Conservation (phyloP, 2,888 invertebrate genomes). For the Tenthredo distinguenda region DNA sequence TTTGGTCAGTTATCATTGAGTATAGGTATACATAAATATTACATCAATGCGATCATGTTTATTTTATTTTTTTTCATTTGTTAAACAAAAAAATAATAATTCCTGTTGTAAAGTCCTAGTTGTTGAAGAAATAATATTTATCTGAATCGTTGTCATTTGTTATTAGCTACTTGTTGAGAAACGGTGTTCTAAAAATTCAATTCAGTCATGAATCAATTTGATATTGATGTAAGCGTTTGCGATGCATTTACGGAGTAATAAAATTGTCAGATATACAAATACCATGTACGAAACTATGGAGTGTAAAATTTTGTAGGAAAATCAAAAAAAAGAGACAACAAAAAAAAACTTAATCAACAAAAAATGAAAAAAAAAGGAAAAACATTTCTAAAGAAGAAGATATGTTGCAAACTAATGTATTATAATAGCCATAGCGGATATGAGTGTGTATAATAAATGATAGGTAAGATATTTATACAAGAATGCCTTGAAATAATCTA, state of each 20-base stretch:
- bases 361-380: background rate
- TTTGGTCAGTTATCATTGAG: background rate
- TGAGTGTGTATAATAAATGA: constrained; percentile 46
- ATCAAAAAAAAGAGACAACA: background rate
- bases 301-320: constrained; percentile 7
- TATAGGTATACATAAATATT: constrained; percentile 9
- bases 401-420: constrained; percentile 49
- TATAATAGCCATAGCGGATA: constrained; percentile 46
- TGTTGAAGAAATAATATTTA: constrained; percentile 23
- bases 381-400: constrained; percentile 9
- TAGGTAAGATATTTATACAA: constrained; percentile 45
- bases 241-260: constrained; percentile 30
- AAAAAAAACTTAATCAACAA: background rate
- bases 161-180: background rate
- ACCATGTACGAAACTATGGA: constrained; percentile 21
- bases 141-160: background rate
- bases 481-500: constrained; percentile 49
- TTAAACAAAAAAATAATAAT: background rate
- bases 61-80: background rate
- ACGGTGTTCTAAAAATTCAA: constrained; percentile 1
- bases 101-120: background rate
- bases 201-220: background rate
- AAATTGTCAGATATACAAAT: background rate
- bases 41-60: background rate
- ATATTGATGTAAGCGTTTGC: constrained; percentile 1